Evolutionary conservation across 1,140 invertebrate species (phyloP).

Genomic region (Drosophila tani): DNA sequence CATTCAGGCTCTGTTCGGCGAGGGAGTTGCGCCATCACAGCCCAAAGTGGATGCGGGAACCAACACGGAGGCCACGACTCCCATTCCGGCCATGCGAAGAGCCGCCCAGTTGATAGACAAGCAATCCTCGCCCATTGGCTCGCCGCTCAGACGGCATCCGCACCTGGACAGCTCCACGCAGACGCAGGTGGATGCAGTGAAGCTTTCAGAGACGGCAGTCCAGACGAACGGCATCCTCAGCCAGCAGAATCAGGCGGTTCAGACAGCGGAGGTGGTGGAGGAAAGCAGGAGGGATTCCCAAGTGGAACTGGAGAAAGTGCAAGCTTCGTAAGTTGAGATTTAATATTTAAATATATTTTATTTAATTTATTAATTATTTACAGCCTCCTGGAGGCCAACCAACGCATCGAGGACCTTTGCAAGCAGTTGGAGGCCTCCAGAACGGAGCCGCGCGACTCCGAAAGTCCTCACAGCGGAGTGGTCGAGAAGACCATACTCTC

Average conservation of each 20-base stretch:
- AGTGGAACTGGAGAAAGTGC: constrained; percentile 36
- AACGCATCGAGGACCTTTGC: constrained; percentile 52
- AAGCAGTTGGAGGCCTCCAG: constrained; percentile 41
- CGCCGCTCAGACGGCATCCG: constrained; percentile 36
- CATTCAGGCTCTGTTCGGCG: constrained; percentile 72
- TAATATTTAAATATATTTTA: not conserved
- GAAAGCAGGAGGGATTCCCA: not conserved
- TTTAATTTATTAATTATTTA: not conserved
- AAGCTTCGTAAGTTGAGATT: constrained; percentile 34
- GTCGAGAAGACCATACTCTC: constrained; percentile 81
- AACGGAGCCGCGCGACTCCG: constrained; percentile 42
- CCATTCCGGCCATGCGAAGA: constrained; percentile 67
- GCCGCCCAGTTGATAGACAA: constrained; percentile 64
- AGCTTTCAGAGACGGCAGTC: constrained; percentile 53
- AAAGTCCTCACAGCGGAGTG: constrained; percentile 63
- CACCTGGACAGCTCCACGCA: constrained; percentile 51
- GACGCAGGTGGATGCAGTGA: constrained; percentile 32
- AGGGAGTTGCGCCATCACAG: not conserved
- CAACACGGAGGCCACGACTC: constrained; percentile 63
- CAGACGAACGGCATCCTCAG: constrained; percentile 48
- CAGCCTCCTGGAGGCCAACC: constrained; percentile 55
- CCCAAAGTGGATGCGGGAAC: constrained; percentile 52
- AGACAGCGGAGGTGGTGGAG: constrained; percentile 43
- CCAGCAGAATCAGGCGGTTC: constrained; percentile 55
- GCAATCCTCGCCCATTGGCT: constrained; percentile 72